Base-by-base conservation (phyloP, 2,113 vertebrate genomes). In the Lates calcarifer region DNA sequence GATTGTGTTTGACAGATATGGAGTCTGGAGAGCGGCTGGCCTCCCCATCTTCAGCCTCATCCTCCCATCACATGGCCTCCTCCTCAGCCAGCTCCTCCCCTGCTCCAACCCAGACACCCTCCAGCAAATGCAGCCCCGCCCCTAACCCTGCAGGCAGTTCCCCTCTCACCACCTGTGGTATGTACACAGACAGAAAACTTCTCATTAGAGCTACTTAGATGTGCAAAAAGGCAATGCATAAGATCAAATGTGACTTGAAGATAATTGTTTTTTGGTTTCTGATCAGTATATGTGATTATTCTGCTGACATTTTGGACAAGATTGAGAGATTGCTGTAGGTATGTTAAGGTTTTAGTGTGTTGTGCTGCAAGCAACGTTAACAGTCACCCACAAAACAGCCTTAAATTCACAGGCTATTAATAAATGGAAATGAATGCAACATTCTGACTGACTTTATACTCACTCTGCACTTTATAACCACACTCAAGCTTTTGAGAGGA, bases 11-110 rank as follows among this genome's bases (percentile, higher is more conserved):
- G 81, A 22, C 64, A 98, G 98, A 94, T 92, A 98, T 98, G 97
- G 97, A 98, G 95, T 96, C 97, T 92, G 96, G 95, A 89, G 97
- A 97, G 93, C 91, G 94, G 89, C 90, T 97, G 93, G 90, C 94
- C 35, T 92, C 92, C 35, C 83, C 95, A 53, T 93, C 95, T 3
- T 89, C 95, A 11, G 89, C 90, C 82, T 94, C 95, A 28, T 95
- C 96, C 77, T 90, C 94, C 67, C 74, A 94, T 91, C 92, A 95
- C 80, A 87, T 93, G 75, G 93, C 94, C 3, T 94, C 96, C 18
- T 88, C 93, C 72, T 94, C 95, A 1, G 89, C 93, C 1, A 96
- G 96, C 91, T 94, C 95, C 79, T 92, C 94, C 58, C 45, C 95
- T 7, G 96, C 95, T 94, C 91, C 93, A 51, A 89, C 96, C 81